Evolutionary conservation across 2,888 invertebrate genomes (phyloP), one percentile per base, ranked within the genome.

Genomic region (Sesia apiformis): DNA sequence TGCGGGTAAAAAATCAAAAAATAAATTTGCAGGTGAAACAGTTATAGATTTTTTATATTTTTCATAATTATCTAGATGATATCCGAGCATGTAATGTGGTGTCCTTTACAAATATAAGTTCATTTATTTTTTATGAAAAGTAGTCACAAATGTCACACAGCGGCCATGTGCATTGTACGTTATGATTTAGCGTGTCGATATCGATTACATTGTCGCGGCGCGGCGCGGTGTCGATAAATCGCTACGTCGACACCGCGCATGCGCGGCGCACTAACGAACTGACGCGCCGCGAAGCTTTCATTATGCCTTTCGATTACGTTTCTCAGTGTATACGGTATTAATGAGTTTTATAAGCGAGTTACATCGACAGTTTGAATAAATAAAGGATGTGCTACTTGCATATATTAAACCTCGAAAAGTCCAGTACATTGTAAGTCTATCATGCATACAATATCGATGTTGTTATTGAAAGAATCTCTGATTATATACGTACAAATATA

Each of bases 251-350:
- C 72, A 63, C 65, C 57, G 65, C 65, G 63, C 65, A 63, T 64
- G 64, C 66, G 67, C 63, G 57, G 53, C 59, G 55, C 68, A 67
- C 77, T 81, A 81, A 81, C 78, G 81, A 84, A 81, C 75, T 61
- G 62, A 59, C 57, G 61, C 62, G 64, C 63, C 63, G 66, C 67
- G 70, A 4, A 49, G 63, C 72, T 76, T 79, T 77, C 74, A 79
- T 81, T 78, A 75, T 72, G 67, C 63, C 72, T 70, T 72, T 80
- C 76, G 78, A 83, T 83, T 83, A 76, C 74, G 67, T 70, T 74
- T 73, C 62, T 64, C 67, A 62, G 65, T 72, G 69, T 70, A 23
- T 42, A 64, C 66, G 63, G 70, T 78, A 80, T 82, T 78, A 80
- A 84, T 80, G 75, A 79, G 70, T 76, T 81, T 81, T 75, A 76